Conservation (phyloP, 2,888 invertebrate genomes). For the Phytoseiulus persimilis region DNA sequence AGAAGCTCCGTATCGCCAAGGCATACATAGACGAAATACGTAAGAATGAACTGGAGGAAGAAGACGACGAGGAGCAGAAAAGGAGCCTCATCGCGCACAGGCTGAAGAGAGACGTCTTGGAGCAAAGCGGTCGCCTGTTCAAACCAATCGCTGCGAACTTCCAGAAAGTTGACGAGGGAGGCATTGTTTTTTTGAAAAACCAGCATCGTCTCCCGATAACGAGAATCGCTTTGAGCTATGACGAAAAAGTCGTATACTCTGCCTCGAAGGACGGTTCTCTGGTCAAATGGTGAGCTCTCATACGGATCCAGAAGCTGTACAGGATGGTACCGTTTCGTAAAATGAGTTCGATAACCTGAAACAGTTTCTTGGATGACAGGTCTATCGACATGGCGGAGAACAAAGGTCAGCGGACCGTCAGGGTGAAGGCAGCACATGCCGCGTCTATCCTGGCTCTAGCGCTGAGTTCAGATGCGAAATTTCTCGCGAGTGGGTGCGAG, state of each 20-base stretch:
- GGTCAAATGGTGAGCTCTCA: conserved; percentile 66
- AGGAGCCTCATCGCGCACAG: conserved; percentile 48
- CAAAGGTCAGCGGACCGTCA: conserved; percentile 35
- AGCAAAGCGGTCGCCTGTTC: conserved; percentile 71
- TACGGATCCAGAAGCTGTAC: not conserved
- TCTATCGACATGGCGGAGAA: conserved; percentile 16
- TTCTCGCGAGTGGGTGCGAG: conserved; percentile 65
- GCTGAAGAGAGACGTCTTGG: conserved; percentile 72
- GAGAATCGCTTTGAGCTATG: conserved; percentile 66
- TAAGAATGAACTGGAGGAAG: conserved; percentile 56
- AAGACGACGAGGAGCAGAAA: conserved; percentile 47
- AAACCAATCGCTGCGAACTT: conserved; percentile 63
- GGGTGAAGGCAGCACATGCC: conserved; percentile 49
- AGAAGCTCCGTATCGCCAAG: conserved; percentile 77
- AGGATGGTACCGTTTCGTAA: not conserved
- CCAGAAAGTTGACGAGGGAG: conserved; percentile 46
- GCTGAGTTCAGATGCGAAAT: conserved; percentile 70
- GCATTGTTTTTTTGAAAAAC: conserved; percentile 54
- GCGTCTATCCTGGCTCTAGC: conserved; percentile 60
- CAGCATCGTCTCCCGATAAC: conserved; percentile 72
- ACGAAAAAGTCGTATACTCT: conserved; percentile 65
- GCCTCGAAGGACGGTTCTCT: conserved; percentile 80
- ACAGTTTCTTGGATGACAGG: conserved; percentile 28
- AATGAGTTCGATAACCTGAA: conserved; percentile 41
- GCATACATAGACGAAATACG: conserved; percentile 78